Percentiles rank a stretch among this genome's conserved stretches.
phyloP scores from a whole-genome alignment of 2,888 invertebrate species.

The Antheraea assamensis region DNA sequence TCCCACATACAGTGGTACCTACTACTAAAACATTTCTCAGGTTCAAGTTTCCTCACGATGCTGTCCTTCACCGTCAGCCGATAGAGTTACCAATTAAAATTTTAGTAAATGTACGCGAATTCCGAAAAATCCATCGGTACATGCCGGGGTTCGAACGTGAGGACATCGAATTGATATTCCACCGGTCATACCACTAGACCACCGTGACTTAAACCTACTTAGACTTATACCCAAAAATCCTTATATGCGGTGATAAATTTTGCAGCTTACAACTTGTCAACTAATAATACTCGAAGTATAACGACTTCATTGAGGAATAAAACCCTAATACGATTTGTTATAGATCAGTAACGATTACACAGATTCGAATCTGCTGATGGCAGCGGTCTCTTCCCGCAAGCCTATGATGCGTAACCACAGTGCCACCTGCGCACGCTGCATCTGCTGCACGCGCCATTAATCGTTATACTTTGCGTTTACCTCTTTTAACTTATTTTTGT shows the following conservation, averaged over 20 bases:
- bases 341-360: constrained; percentile 44
- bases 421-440: constrained; percentile 65
- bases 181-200: no score
- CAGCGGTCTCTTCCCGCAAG: constrained; percentile 16
- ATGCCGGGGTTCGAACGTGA: no score
- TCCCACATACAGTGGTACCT: no score
- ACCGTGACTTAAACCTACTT: no score
- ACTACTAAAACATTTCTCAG: no score
- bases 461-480: constrained; percentile 32
- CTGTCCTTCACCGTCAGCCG: no score
- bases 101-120: no score
- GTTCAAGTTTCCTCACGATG: no score
- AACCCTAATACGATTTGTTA: constrained; percentile 26
- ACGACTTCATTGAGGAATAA: constrained; percentile 6
- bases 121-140: no score
- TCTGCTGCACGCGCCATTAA: constrained; percentile 67
- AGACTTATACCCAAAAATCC: no score
- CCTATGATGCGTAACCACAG: constrained; percentile 52
- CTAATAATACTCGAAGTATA: not conserved
- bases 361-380: constrained; percentile 31
- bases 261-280: not conserved
- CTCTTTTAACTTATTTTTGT: not conserved
- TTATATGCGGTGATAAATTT: not conserved
- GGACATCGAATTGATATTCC: no score
- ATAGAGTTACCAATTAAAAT: no score